phyloP scores from a whole-genome alignment of 2,113 vertebrate genomes.

The Zosterops hypoxanthus region DNA sequence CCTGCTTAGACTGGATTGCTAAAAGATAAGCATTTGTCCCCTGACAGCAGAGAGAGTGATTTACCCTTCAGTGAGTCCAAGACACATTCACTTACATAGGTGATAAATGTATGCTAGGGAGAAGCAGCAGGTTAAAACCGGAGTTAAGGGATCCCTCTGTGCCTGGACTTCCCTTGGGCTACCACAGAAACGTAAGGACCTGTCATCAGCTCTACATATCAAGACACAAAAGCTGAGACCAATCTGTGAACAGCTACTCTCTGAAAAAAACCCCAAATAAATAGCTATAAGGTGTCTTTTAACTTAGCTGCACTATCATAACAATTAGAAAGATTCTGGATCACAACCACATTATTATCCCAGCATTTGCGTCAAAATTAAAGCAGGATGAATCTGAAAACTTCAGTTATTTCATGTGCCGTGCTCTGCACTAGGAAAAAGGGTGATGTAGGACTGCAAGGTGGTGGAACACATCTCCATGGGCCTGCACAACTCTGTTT shows the following conservation, averaged over 20 bases:
- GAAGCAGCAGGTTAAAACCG: not conserved
- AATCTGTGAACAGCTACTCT: not conserved
- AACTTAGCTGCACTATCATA: not conserved
- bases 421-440: not conserved
- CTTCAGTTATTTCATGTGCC: not conserved
- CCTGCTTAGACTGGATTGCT: not conserved
- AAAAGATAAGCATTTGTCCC: not conserved
- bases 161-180: not conserved
- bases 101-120: not conserved
- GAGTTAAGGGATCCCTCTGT: not conserved
- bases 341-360: not conserved
- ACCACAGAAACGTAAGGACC: not conserved
- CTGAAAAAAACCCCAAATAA: not conserved
- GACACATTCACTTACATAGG: not conserved
- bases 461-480: not conserved
- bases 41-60: not conserved
- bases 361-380: not conserved
- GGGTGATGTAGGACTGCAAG: not conserved
- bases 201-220: not conserved
- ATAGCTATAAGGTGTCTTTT: not conserved
- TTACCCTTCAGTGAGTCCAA: not conserved
- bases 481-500: not conserved
- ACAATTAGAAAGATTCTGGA: not conserved
- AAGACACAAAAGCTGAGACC: not conserved
- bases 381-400: not conserved